Conservation (phyloP, 2,888 invertebrate genomes). For the Eilema sororculum region DNA sequence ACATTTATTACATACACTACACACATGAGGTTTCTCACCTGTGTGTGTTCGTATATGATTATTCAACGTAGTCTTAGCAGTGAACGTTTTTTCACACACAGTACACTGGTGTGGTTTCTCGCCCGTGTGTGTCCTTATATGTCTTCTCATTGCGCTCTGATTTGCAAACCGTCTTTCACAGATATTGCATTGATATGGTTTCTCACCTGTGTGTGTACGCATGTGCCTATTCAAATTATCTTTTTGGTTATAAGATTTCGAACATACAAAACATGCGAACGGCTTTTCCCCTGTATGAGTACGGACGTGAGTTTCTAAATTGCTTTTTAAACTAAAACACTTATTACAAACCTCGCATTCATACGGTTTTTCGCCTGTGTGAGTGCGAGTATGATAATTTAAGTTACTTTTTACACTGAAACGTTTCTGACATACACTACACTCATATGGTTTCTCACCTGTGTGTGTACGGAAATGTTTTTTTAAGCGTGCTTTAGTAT, state of each 20-base stretch:
- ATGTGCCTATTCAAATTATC: constrained; percentile 9
- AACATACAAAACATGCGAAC: constrained; percentile 8
- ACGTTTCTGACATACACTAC: constrained; percentile 10
- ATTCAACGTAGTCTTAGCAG: background rate
- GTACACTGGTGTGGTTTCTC: constrained; percentile 16
- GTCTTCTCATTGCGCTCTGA: constrained; percentile 10
- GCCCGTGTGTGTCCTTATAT: constrained; percentile 16
- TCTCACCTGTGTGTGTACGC: constrained; percentile 20
- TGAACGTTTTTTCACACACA: constrained; percentile 16
- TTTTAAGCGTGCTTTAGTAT: background rate
- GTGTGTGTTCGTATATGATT: constrained; percentile 17
- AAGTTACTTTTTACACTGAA: constrained; percentile 14
- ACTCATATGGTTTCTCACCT: constrained; percentile 21
- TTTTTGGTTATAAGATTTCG: constrained; percentile 12
- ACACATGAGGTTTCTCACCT: constrained; percentile 17
- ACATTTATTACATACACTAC: constrained; percentile 18
- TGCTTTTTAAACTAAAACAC: constrained; percentile 13
- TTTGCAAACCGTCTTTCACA: constrained; percentile 14
- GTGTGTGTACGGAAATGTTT: constrained; percentile 20
- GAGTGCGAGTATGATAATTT: constrained; percentile 20
- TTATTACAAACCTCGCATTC: constrained; percentile 10
- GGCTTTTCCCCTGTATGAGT: constrained; percentile 19
- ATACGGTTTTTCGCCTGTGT: constrained; percentile 21
- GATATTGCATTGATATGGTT: constrained; percentile 7
- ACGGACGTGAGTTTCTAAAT: constrained; percentile 11